phyloP scores from a whole-genome alignment of 2,888 invertebrate species.

The Diaphora mendica region DNA sequence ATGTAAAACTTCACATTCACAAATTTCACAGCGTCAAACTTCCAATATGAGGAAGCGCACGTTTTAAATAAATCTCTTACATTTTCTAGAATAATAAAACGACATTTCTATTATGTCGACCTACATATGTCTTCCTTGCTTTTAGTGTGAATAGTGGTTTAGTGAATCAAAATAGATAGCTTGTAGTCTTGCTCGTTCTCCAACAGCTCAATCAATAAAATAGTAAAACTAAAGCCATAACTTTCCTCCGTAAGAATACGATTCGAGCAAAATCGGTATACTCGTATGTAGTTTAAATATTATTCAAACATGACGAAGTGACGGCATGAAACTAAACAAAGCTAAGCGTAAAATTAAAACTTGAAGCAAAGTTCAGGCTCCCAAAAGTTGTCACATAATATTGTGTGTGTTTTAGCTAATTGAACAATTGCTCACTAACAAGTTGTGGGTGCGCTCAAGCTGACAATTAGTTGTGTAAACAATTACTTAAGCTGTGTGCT shows the following conservation, averaged over 20 bases:
- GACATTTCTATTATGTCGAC: background rate
- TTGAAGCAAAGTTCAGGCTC: background rate
- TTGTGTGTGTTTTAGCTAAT: background rate
- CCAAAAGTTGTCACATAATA: background rate
- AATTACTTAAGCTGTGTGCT: slow-evolving; percentile 1
- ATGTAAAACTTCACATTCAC: slow-evolving; percentile 12
- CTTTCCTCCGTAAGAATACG: background rate
- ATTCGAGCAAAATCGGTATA: too few species aligned
- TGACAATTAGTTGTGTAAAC: background rate
- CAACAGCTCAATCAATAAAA: background rate
- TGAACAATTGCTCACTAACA: slow-evolving; percentile 3
- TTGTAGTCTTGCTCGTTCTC: background rate
- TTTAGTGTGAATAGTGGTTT: background rate
- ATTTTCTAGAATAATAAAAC: background rate
- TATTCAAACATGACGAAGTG: background rate
- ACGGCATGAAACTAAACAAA: background rate
- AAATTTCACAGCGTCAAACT: background rate
- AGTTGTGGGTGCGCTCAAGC: background rate
- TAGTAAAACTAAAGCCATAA: background rate
- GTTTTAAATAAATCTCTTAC: background rate
- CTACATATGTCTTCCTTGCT: background rate
- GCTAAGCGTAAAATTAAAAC: background rate
- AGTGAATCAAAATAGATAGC: background rate
- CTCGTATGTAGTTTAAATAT: background rate
- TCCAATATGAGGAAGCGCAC: background rate